phyloP scores from a whole-genome alignment of 2,797 vertebrate species.

The Halcyon chelicuti region DNA sequence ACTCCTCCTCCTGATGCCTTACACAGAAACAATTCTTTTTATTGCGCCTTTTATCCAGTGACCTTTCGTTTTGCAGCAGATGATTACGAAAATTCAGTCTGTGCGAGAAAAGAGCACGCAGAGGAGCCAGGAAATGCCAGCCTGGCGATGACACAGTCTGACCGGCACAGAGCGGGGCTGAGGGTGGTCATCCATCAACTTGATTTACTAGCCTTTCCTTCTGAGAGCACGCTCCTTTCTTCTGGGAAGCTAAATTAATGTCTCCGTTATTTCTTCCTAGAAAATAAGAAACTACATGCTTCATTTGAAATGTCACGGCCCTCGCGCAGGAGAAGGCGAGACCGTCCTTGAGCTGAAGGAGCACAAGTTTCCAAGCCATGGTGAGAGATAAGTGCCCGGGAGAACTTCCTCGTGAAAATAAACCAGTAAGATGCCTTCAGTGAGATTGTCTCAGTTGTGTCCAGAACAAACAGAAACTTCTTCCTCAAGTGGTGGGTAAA shows the following conservation, averaged over 20 bases:
- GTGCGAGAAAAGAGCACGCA: not conserved
- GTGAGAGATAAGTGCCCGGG: accelerated
- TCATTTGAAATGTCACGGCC: not conserved
- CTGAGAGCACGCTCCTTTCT: not conserved
- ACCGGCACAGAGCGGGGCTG: not conserved
- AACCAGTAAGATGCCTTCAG: not conserved
- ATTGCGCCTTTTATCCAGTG: not conserved
- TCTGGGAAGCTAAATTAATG: constrained; percentile 20
- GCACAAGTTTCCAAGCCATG: not conserved
- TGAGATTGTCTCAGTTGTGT: accelerated
- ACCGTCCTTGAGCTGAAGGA: not conserved
- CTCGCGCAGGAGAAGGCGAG: not conserved
- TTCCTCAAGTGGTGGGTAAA: not conserved
- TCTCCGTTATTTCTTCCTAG: not conserved
- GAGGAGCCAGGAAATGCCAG: not conserved
- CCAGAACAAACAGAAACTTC: not conserved
- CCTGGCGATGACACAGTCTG: not conserved
- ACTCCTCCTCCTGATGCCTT: not conserved
- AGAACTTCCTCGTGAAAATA: not conserved
- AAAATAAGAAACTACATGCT: not conserved
- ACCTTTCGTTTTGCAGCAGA: not conserved
- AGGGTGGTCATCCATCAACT: not conserved
- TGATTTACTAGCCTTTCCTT: not conserved
- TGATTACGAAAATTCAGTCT: not conserved
- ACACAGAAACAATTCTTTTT: not conserved